Evolutionary conservation across 2,797 vertebrate species (phyloP).

Genomic region (Picus viridis): DNA sequence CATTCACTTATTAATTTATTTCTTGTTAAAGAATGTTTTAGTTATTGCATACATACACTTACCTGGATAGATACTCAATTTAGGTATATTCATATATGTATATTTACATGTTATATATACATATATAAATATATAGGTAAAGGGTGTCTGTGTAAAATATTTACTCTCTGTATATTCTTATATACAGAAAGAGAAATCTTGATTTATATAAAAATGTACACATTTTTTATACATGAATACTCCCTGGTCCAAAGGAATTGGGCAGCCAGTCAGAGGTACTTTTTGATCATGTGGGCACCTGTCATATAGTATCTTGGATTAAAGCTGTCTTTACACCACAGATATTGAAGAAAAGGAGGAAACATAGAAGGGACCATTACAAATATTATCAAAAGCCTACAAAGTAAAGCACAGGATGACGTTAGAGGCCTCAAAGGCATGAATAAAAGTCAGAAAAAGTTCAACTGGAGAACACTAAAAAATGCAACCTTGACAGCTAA

Average conservation of each 20-base stretch:
- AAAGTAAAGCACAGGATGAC: background rate
- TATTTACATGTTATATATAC: background rate
- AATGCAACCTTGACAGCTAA: background rate
- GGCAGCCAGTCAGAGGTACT: background rate
- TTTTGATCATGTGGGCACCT: accelerated
- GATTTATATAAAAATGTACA: background rate
- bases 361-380: background rate
- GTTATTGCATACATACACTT: background rate
- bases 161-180: background rate
- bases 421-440: background rate
- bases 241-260: background rate
- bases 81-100: background rate
- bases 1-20: background rate
- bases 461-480: background rate
- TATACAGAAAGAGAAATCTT: background rate
- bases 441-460: background rate
- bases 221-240: background rate
- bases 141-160: background rate
- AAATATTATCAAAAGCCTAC: background rate
- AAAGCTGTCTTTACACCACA: background rate
- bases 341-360: background rate
- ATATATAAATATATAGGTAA: background rate
- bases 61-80: background rate
- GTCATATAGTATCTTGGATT: background rate
- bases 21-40: background rate